Evolutionary conservation across 2,888 invertebrate genomes (phyloP).

Genomic region (Leucoptera coffeella): DNA sequence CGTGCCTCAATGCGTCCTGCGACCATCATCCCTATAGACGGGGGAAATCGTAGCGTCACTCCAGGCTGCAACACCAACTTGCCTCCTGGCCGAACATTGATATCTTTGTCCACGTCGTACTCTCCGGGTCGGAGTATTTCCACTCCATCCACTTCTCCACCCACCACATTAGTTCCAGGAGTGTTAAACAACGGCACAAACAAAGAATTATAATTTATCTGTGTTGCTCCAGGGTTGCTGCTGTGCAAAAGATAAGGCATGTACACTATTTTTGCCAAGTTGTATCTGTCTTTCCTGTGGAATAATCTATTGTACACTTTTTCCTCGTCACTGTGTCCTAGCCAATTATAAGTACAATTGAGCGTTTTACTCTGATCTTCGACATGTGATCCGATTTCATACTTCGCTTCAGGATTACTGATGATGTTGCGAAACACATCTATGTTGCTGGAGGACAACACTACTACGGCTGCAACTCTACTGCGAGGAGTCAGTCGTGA

Average conservation of each 20-base stretch:
- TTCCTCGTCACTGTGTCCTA: constrained; percentile 71
- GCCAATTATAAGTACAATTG: constrained; percentile 93
- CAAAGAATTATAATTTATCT: constrained; percentile 68
- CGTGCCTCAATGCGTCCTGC: constrained; percentile 85
- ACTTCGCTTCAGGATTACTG: constrained; percentile 82
- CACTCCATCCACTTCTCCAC: constrained; percentile 90
- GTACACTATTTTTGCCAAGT: constrained; percentile 86
- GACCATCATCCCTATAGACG: constrained; percentile 93
- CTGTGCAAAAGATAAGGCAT: constrained; percentile 87
- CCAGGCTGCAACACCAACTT: constrained; percentile 83
- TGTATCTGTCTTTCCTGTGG: constrained; percentile 87
- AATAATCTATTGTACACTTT: constrained; percentile 71
- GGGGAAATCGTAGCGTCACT: constrained; percentile 83
- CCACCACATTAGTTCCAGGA: constrained; percentile 65
- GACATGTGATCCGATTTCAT: constrained; percentile 93
- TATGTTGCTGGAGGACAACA: constrained; percentile 87
- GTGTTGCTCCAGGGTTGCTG: constrained; percentile 82
- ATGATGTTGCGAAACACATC: constrained; percentile 86
- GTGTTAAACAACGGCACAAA: constrained; percentile 74
- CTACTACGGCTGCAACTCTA: constrained; percentile 86
- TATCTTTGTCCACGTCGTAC: constrained; percentile 89
- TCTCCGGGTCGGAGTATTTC: constrained; percentile 77
- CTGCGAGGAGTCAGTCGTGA: constrained; percentile 80
- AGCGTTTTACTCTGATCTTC: constrained; percentile 89
- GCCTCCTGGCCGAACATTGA: constrained; percentile 91